Base-by-base conservation (phyloP, 2,888 invertebrate species). In the Frankliniella intonsa region DNA sequence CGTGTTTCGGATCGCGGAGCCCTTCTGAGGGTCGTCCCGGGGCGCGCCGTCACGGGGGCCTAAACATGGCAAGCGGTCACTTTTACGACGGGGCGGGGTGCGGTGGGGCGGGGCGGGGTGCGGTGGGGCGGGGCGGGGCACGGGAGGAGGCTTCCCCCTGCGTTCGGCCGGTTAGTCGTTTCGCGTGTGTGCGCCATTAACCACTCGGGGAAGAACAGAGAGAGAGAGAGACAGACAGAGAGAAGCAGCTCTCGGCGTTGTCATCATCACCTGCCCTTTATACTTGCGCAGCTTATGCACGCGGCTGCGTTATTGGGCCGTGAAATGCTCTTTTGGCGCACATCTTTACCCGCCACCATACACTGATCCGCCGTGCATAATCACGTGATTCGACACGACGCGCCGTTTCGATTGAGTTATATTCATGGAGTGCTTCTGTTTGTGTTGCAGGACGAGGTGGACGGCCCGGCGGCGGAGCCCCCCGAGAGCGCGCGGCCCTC, bases 391-490 rank as follows among this genome's bases (percentile, higher is more conserved):
- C 55, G 55, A 9, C 55, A 0, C 55, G 55, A 55, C 55, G 55
- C 17, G 55, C 19, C 19, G 14, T 19, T 14, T 19, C 55, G 19
- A 19, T 55, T 55, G 55, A 38, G 38, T 38, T 19, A 55, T 19
- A 14, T 55, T 55, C 19, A 19, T 55, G 55, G 55, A 5, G 55
- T 55, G 55, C 8, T 25, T 9, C 12, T 22, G 9, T 22, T 76
- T 76, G n/a, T 76, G 69, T 25, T 76, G 69, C 69, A 76, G 69
- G 69, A 76, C 69, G 69, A 12, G 11, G 69, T 76, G 25, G 69
- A 76, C 69, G 69, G 69, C 2, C 69, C 69, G 10, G 69, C 3
- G 69, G 22, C 69, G 25, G 22, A 9, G 11, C 69, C 69, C 25
- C 22, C 22, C 38, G 38, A 38, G 38, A 38, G 38, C 3, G 3